Evolutionary conservation across 2,888 invertebrate genomes (phyloP), one percentile per base, ranked within the genome.

Genomic region (Hyalella azteca): DNA sequence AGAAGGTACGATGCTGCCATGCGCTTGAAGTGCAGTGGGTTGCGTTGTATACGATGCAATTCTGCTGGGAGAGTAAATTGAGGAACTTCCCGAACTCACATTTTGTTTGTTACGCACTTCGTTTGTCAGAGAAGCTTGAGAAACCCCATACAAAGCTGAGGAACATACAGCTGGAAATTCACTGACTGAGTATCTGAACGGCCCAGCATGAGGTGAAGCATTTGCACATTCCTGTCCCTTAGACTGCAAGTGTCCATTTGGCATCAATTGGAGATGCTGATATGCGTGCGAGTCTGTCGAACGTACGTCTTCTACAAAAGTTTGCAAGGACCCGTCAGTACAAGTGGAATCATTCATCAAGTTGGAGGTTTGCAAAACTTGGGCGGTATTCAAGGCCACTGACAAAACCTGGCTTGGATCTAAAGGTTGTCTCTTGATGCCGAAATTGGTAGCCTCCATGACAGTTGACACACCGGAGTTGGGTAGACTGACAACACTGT

Each of bases 391-490:
- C 19, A 66, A 11, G 13, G 66, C 66, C 19, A 66, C 66, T 22
- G 66, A 66, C 4, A 66, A 36, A 2, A 66, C 66, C 36, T 66
- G 66, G 19, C 66, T 66, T 11, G 66, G 66, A 15, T 66, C 66
- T 19, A 66, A 36, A 29, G 66, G 36, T 36, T 66, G 15, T 36
- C 36, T 36, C 32, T 32, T 66, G n/a, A 11, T 19, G 36, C 36
- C 36, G 3, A 5, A 3, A 36, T 54, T 26, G n/a, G n/a, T n/a
- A 54, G 22, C 54, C 22, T 54, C 54, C 29, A 29, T 1, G 7
- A 26, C 5, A 5, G 54, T 26, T 54, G 54, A 5, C 11, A 26
- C 54, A 26, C 26, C 54, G 29, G 54, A 26, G 7, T 54, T n/a
- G n/a, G n/a, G 54, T 26, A 54, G 19, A 22, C 29, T 66, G 13